Base-by-base conservation (phyloP, 2,797 vertebrate genomes). In the Lutjanus campechanus region DNA sequence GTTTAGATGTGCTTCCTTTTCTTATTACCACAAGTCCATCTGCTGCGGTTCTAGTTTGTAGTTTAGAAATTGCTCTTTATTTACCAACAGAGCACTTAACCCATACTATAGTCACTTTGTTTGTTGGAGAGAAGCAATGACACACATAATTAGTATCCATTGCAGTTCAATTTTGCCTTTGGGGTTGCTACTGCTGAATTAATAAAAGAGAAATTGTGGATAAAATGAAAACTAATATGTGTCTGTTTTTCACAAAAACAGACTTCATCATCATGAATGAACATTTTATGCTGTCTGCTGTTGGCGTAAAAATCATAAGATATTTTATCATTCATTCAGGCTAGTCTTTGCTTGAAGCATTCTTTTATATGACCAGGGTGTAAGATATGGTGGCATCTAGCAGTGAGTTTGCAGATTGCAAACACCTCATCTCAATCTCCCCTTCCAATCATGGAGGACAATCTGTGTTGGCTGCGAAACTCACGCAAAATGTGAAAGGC, bases 21-120 rank as follows among this genome's bases (percentile, higher is more conserved):
- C 16, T 69, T 81, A 68, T 69, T 70, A 46, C n/a, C 25, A 40
- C 72, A 78, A 69, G 4, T 29, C 62, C 69, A 79, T 79, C 71
- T 76, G 63, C 59, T 64, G 43, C 41, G 61, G 43, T 67, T 85
- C 67, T 50, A 41, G n/a, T 69, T 69, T 69, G n/a, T 56, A 49
- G 36, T 51, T 65, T 47, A 59, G 19, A 79, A 82, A 77, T 53
- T 5, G n/a, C 40, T 68, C 7, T 82, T 56, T 77, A 50, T 80
- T 79, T 69, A 79, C 63, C 9, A 60, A 49, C 44, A 58, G 0
- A 50, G 5, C 60, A 16, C 47, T 72, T 43, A 40, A 69, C 29
- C 29, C 29, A 29, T 19, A 0, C 4, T 55, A 20, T 63, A 68
- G 43, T 61, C 22, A 70, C 22, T 25, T 54, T 76, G 36, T 74